phyloP scores from a whole-genome alignment of 37 sponge, comb jelly and placozoan genomes.

The Oscarella lobularis region DNA sequence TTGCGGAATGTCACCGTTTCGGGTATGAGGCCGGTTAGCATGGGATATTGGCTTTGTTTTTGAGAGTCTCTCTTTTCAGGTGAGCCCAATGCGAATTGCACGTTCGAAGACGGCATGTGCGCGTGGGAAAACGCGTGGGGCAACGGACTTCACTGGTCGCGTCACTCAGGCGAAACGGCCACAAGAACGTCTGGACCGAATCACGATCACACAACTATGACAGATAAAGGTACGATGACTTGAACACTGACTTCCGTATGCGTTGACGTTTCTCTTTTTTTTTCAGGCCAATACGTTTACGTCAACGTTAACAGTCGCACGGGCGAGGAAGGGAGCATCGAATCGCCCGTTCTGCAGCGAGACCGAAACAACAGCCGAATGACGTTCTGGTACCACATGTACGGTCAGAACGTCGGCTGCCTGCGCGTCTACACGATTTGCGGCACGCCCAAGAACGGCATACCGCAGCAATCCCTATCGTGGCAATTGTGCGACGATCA shows the following conservation, averaged over 20 bases:
- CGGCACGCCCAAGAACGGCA: neutral
- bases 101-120: neutral
- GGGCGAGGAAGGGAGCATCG: neutral
- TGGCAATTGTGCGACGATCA: neutral
- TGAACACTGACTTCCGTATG: no score
- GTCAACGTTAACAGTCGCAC: no score
- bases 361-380: neutral
- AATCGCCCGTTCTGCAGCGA: neutral
- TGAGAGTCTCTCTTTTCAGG: no score
- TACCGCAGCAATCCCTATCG: no score
- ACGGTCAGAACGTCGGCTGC: neutral
- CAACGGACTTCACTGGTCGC: neutral
- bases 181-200: neutral
- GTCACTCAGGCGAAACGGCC: no score
- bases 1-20: no score
- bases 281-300: no score
- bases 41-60: no score
- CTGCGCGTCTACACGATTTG: neutral
- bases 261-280: no score
- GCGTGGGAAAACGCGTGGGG: neutral
- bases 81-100: neutral
- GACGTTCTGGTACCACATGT: neutral
- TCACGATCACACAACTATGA: neutral
- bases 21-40: no score
- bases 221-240: no score